Percentiles rank a stretch among this genome's conserved stretches.
Conservation (phyloP, 2,113 vertebrate species). For the Pantherophis guttatus region DNA sequence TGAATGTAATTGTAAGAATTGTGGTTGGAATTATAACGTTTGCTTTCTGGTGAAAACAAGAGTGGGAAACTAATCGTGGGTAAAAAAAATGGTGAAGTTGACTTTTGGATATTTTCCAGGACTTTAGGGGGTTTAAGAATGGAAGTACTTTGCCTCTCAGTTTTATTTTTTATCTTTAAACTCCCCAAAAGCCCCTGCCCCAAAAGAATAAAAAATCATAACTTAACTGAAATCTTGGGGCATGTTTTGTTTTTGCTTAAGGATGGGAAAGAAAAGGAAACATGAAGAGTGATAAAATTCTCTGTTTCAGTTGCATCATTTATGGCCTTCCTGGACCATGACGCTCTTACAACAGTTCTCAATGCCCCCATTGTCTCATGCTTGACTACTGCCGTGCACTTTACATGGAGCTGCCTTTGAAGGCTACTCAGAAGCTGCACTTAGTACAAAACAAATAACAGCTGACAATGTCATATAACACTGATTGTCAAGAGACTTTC, state of each 20-base stretch:
- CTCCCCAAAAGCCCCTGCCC: not conserved
- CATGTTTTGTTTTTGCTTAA: not conserved
- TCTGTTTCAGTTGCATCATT: not conserved
- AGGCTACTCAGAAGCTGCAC: not conserved
- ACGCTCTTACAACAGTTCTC: not conserved
- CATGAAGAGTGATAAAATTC: not conserved
- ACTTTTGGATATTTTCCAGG: not conserved
- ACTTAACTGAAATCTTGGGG: not conserved
- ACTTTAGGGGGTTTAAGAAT: not conserved
- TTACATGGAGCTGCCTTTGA: not conserved
- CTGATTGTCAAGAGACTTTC: not conserved
- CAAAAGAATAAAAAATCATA: not conserved
- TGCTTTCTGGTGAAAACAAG: not conserved
- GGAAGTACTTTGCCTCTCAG: not conserved
- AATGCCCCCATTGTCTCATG: not conserved
- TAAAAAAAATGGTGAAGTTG: not conserved
- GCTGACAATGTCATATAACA: not conserved
- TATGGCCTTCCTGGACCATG: not conserved
- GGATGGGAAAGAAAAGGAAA: not conserved
- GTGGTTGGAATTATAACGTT: not conserved
- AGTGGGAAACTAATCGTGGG: not conserved
- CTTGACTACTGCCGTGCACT: not conserved
- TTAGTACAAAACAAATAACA: not conserved
- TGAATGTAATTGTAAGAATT: not conserved
- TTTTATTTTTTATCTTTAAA: not conserved